phyloP scores from a whole-genome alignment of 53 echinoderm and acorn worm genomes.

The Pentamera pediparva region DNA sequence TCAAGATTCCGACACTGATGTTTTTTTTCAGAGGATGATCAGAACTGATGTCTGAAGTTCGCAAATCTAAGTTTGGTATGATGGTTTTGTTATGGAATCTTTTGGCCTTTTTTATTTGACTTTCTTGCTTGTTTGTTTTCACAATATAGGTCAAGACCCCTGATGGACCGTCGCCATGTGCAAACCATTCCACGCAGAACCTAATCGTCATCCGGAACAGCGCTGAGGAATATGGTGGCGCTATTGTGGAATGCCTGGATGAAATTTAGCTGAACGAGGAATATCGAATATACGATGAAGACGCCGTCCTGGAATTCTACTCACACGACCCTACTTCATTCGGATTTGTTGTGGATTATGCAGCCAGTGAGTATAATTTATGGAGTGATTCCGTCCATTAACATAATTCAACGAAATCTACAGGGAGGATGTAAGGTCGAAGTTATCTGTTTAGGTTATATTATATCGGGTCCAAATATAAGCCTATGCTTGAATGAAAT shows the following conservation, averaged over 20 bases:
- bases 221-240: neutral
- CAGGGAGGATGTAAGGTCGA: too few species aligned
- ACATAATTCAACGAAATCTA: too few species aligned
- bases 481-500: too few species aligned
- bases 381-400: neutral
- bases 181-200: neutral
- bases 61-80: too few species aligned
- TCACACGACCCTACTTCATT: conserved; percentile 32
- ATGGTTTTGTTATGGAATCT: too few species aligned
- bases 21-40: too few species aligned
- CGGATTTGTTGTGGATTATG: conserved; percentile 67
- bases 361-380: conserved; percentile 51
- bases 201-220: neutral
- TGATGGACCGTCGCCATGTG: neutral
- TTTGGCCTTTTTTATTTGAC: too few species aligned
- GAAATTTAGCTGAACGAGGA: neutral
- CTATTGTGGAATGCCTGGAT: neutral
- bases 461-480: too few species aligned
- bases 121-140: neutral
- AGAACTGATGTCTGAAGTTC: too few species aligned
- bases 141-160: neutral
- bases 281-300: neutral
- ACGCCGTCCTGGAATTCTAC: conserved; percentile 51
- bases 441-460: too few species aligned
- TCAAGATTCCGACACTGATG: too few species aligned